Evolutionary conservation across 2,113 vertebrate genomes (phyloP).

Genomic region (Malurus elegans): DNA sequence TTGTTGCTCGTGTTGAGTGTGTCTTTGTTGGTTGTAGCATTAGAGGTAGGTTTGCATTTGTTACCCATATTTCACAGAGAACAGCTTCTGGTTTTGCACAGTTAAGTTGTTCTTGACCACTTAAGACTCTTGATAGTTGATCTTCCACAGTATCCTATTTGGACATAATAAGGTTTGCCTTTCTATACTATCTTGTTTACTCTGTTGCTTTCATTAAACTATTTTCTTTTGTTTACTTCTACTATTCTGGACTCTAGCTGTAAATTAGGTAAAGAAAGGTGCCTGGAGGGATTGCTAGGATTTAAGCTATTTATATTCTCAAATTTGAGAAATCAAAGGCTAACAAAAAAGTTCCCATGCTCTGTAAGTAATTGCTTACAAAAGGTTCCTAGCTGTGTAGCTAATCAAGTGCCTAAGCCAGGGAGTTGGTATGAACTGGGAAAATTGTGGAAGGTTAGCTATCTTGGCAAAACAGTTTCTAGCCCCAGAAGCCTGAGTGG

Average conservation of each 20-base stretch:
- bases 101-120: neutral
- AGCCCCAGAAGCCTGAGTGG: neutral
- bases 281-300: neutral
- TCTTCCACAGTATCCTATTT: neutral
- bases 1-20: neutral
- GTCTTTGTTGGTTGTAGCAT: neutral
- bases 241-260: neutral
- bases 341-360: neutral
- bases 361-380: neutral
- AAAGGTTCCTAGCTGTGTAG: neutral
- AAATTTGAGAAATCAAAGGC: neutral
- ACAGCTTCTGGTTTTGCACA: neutral
- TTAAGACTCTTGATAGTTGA: neutral
- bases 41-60: neutral
- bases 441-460: neutral
- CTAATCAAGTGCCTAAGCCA: neutral
- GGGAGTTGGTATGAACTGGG: neutral
- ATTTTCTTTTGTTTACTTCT: neutral
- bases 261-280: neutral
- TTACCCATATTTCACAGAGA: neutral
- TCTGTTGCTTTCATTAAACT: neutral
- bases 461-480: neutral
- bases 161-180: neutral
- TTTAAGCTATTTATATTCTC: constrained; percentile 11
- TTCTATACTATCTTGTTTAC: neutral